Evolutionary conservation across 2,797 vertebrate species (phyloP).

Genomic region (Trematomus bernacchii): DNA sequence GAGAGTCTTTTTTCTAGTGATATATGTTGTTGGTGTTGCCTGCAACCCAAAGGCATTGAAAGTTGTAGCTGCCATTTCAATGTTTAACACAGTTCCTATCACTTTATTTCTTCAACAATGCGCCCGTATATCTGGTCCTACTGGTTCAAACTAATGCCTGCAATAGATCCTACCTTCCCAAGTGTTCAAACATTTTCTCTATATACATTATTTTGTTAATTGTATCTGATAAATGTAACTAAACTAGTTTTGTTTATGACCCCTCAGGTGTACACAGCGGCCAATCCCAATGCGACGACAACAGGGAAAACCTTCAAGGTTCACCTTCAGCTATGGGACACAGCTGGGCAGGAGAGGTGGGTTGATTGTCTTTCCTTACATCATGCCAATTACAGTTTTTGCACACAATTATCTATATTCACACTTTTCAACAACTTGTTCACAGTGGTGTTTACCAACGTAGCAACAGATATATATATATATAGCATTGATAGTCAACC

Average conservation of each 20-base stretch:
- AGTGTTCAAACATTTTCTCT: neutral
- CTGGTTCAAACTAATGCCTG: neutral
- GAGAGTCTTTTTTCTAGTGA: neutral
- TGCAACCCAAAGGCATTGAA: neutral
- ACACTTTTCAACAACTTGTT: too few species aligned
- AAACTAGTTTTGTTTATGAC: neutral
- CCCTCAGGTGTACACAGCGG: conserved; percentile 88
- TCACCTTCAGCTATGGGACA: conserved; percentile 97
- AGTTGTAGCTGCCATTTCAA: neutral
- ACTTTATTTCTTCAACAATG: neutral
- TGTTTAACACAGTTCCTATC: neutral
- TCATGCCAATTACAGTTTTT: neutral
- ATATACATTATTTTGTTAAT: neutral
- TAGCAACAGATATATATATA: neutral
- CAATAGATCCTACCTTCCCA: neutral
- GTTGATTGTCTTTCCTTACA: neutral
- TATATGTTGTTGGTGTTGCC: neutral
- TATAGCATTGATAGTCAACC: neutral
- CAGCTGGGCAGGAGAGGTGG: conserved; percentile 94
- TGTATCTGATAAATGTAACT: neutral
- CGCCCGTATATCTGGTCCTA: neutral
- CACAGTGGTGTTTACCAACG: neutral
- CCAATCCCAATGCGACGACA: conserved; percentile 89
- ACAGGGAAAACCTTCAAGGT: conserved; percentile 93
- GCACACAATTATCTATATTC: too few species aligned